phyloP scores from a whole-genome alignment of 30 jellyfish, hydroid and myxozoan species.

The Cassiopea xamachana region DNA sequence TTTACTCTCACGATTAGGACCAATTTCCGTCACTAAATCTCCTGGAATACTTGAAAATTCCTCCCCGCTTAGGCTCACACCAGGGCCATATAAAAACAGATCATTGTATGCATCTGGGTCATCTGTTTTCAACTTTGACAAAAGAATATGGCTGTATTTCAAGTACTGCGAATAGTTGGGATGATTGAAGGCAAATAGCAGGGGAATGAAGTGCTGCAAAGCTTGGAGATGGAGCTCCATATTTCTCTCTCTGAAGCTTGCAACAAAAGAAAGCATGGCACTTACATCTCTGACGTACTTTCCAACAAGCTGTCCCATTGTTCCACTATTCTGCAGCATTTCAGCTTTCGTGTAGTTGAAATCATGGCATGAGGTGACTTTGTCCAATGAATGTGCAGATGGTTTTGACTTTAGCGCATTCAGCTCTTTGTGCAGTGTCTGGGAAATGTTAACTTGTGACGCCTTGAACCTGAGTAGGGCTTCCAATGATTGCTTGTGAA shows the following conservation, averaged over 20 bases:
- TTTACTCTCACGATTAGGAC: constrained; percentile 56
- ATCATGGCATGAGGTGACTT: constrained; percentile 52
- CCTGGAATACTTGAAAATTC: constrained; percentile 60
- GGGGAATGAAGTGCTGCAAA: constrained; percentile 44
- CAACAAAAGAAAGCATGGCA: constrained; percentile 67
- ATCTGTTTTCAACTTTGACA: constrained; percentile 58
- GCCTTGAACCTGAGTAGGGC: constrained; percentile 57
- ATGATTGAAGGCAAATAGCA: constrained; percentile 64
- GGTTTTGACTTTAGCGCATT: constrained; percentile 37
- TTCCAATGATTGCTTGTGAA: constrained; percentile 58
- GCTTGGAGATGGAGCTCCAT: constrained; percentile 44
- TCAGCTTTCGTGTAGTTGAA: constrained; percentile 41
- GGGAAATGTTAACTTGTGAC: constrained; percentile 49
- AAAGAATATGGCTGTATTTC: constrained; percentile 63
- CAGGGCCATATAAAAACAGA: constrained; percentile 46
- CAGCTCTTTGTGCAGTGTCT: constrained; percentile 63
- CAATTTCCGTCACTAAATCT: constrained; percentile 62
- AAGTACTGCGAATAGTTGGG: constrained; percentile 68
- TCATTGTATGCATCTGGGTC: constrained; percentile 64
- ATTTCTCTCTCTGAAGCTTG: constrained; percentile 46
- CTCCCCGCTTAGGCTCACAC: constrained; percentile 56
- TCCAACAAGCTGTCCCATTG: constrained; percentile 52
- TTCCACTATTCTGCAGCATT: constrained; percentile 67
- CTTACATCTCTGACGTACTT: constrained; percentile 42
- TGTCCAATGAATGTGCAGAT: constrained; percentile 57